A percentile compares a stretch with the other conserved stretches of the same genome.
These are phyloP conservation scores for Staurois parvus DNA, from an alignment of 2,797 vertebrate genomes.

Conservation along the genomic window DNA sequence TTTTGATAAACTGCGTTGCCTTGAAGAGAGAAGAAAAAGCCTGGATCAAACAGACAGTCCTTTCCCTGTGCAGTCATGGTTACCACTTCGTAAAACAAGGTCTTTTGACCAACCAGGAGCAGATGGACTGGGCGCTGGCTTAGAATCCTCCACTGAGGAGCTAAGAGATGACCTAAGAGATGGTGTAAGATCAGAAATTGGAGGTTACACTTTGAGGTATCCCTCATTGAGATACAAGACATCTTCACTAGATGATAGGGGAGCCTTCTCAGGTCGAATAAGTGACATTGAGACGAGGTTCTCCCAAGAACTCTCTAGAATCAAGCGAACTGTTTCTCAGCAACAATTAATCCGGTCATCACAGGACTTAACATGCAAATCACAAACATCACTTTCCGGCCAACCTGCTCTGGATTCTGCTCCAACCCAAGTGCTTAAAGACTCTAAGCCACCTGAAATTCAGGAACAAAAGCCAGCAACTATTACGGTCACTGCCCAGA, in stretches of 20 bases:
- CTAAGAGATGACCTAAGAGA: conserved; percentile 82
- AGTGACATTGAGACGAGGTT: conserved; percentile 94
- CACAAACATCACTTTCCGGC: conserved; percentile 67
- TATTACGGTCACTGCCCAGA: conserved; percentile 49
- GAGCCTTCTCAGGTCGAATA: conserved; percentile 86
- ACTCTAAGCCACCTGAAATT: conserved; percentile 65
- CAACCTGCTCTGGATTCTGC: conserved; percentile 61
- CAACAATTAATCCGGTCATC: conserved; percentile 91
- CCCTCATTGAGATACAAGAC: conserved; percentile 90
- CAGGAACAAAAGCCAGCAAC: conserved; percentile 66
- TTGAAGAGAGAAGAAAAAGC: conserved; percentile 90
- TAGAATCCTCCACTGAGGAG: conserved; percentile 84
- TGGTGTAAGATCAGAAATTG: conserved; percentile 78
- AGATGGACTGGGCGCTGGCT: conserved; percentile 70
- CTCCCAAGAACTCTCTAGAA: conserved; percentile 91
- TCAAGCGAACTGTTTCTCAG: conserved; percentile 91
- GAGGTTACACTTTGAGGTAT: conserved; percentile 82
- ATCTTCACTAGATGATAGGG: conserved; percentile 90
- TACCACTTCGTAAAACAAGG: conserved; percentile 88
- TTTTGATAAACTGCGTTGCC: conserved; percentile 90
- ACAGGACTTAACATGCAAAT: conserved; percentile 76
- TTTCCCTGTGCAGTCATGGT: conserved; percentile 83
- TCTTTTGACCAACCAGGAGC: conserved; percentile 90
- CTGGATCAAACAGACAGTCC: conserved; percentile 91
- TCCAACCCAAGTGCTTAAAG: conserved; percentile 66